Base-by-base conservation (phyloP, 2,888 invertebrate genomes). In the Elmis aenea region DNA sequence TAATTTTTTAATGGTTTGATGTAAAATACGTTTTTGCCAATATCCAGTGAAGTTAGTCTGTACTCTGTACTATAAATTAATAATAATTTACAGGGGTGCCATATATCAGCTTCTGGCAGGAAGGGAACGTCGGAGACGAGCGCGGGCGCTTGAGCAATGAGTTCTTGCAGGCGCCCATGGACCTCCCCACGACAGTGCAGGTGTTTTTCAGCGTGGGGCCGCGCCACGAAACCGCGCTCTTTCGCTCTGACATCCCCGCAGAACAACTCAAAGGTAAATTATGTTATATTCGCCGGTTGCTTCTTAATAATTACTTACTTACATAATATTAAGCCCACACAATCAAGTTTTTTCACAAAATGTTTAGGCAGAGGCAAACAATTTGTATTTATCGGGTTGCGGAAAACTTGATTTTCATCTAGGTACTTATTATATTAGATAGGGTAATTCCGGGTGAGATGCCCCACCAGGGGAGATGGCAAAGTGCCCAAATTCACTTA, bases 61-160 rank as follows among this genome's bases (percentile, higher is more conserved):
- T n/a, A n/a, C n/a, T n/a, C n/a, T n/a, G n/a, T n/a, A n/a, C n/a
- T n/a, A n/a, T n/a, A n/a, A n/a, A n/a, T n/a, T n/a, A n/a, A n/a
- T n/a, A n/a, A n/a, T n/a, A n/a, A n/a, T n/a, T 50, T 50, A 9
- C 44, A 50, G 50, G 35, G 32, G 30, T 14, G 29, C 32, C 23
- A 47, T 43, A 36, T 39, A 41, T 12, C 27, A 42, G 25, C 25
- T 34, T 40, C 33, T 37, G 34, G 34, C 34, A 33, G 42, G 28
- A 20, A 33, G 13, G 70, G 71, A 72, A 71, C 69, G 45, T 63
- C 36, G 70, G 32, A 72, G 72, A 3, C 69, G 72, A 28, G 70
- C 72, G 62, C 71, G 72, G 64, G 71, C 72, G 39, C 73, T 74
- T 61, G 72, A 74, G 68, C 68, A 74, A 73, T 57, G 71, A 76